Evolutionary conservation across 1,140 invertebrate species (phyloP), one percentile per base, ranked within the genome.

Genomic region (Cydia amplana): DNA sequence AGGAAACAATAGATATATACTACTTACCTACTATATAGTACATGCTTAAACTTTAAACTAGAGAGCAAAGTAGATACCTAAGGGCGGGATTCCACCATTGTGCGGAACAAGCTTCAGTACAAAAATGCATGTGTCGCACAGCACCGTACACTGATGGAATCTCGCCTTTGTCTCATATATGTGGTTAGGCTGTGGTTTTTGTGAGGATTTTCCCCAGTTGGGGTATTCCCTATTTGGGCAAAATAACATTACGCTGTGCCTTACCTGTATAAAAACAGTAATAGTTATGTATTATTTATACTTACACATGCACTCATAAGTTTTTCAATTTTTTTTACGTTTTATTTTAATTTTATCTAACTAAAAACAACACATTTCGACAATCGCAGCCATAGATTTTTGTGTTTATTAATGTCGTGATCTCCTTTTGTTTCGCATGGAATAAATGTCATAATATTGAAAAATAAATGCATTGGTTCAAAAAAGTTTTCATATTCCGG

Each of bases 381-480:
- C 10, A 64, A 12, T 6, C 63, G 25, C 23, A 14, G 63, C 63
- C 63, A 64, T 64, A 25, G 63, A 28, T 64, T 64, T 64, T 64
- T 25, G n/a, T 18, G 20, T 55, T 55, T 18, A 55, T 18, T 55
- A 55, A 55, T 1, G 51, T 55, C 51, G n/a, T 18, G 51, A 55
- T 55, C n/a, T 6, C 6, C 51, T 18, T 55, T 55, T 55, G 51
- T 55, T 55, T 55, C n/a, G 51, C n/a, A 18, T 55, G 2, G 51
- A 55, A 55, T 20, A 9, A 18, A 55, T 9, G 49, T 20, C 51
- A 55, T n/a, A 51, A 84, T 79, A 82, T 79, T 14, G 79, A 78
- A 3, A 20, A 49, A 16, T n/a, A 49, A 49, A 49, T 1, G 46
- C 9, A 16, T 16, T 49, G 16, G 16, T 18, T 55, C 51, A 2